A percentile compares a stretch with the other conserved stretches of the same genome.
phyloP scores from a whole-genome alignment of 2,113 vertebrate genomes.

The Ginglymostoma cirratum region DNA sequence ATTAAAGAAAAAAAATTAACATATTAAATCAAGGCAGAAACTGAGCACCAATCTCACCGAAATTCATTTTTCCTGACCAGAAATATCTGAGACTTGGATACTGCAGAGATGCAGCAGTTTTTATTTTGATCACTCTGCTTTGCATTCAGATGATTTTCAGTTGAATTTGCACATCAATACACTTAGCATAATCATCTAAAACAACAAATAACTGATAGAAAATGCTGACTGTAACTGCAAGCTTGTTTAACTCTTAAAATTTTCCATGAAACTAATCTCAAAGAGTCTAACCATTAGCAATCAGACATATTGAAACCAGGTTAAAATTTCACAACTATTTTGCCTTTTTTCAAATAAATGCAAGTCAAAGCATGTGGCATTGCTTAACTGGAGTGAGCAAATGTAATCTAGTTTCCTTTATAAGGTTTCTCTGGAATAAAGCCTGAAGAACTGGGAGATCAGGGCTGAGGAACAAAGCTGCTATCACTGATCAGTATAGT shows the following conservation, averaged over 20 bases:
- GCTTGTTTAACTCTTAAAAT: neutral
- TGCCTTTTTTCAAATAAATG: neutral
- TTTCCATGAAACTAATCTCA: neutral
- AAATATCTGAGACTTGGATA: neutral
- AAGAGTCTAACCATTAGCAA: neutral
- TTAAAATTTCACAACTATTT: neutral
- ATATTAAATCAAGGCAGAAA: neutral
- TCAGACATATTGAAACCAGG: neutral
- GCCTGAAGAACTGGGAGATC: neutral
- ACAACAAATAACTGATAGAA: neutral
- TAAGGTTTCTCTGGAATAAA: neutral
- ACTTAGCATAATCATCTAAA: neutral
- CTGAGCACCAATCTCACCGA: neutral
- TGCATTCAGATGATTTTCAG: neutral
- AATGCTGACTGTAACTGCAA: neutral
- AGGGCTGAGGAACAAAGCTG: neutral
- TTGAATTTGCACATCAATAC: neutral
- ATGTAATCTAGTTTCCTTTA: neutral
- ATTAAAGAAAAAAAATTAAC: neutral
- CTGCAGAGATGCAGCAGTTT: neutral
- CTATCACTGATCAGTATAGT: neutral
- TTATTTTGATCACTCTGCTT: neutral
- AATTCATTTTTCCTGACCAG: neutral
- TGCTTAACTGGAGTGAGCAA: neutral
- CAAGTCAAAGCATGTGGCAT: neutral